Evolutionary conservation across 2,888 invertebrate species (phyloP).

Genomic region (Polia nebulosa): DNA sequence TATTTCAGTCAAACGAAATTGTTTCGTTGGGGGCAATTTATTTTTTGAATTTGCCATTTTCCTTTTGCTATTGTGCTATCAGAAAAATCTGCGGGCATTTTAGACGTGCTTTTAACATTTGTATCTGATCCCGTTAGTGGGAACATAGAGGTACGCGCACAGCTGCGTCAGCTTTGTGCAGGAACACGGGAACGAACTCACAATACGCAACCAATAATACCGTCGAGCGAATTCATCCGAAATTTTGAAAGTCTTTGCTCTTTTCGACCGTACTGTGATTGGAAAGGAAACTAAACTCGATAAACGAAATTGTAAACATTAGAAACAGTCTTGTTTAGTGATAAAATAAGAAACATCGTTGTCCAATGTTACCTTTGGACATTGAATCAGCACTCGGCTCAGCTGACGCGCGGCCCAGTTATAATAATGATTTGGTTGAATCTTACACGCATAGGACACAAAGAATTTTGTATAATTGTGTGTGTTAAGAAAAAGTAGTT

Average conservation of each 20-base stretch:
- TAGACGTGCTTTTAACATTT: slow-evolving; percentile 27
- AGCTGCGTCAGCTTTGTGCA: slow-evolving; percentile 56
- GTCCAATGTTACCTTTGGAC: too few relatives aligned
- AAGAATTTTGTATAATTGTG: too few relatives aligned
- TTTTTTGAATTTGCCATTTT: slow-evolving; percentile 2
- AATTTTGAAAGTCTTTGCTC: not conserved
- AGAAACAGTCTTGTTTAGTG: too few relatives aligned
- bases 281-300: not conserved
- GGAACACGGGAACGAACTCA: slow-evolving; percentile 52
- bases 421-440: too few relatives aligned
- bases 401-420: too few relatives aligned
- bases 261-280: slow-evolving; percentile 5
- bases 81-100: slow-evolving; percentile 27
- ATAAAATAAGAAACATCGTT: too few relatives aligned
- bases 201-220: slow-evolving; percentile 26
- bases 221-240: not conserved
- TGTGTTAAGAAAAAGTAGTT: too few relatives aligned
- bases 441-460: too few relatives aligned
- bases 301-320: not conserved
- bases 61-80: slow-evolving; percentile 4
- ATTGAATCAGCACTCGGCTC: too few relatives aligned
- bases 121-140: slow-evolving; percentile 32
- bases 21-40: not conserved
- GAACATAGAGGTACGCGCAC: slow-evolving; percentile 34
- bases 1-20: not conserved